phyloP scores from a whole-genome alignment of 2,113 vertebrate species.

The Hippocampus guttulatus region DNA sequence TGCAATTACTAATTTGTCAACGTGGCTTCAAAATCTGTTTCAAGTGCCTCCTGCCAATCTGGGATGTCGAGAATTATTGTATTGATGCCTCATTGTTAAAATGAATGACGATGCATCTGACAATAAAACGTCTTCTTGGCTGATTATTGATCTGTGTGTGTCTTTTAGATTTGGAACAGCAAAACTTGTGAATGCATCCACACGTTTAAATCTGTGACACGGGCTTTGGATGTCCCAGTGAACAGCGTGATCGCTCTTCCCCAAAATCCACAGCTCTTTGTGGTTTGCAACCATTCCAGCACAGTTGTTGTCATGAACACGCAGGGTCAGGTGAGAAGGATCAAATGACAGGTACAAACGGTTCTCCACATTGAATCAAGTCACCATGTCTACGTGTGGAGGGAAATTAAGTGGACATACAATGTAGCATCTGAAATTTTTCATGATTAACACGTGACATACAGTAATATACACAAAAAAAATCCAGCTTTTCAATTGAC shows the following conservation, averaged over 20 bases:
- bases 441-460: too few relatives aligned
- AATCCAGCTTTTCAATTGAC: too few relatives aligned
- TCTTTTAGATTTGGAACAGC: constrained; percentile 88
- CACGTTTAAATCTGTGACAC: constrained; percentile 86
- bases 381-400: background rate
- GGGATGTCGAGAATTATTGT: background rate
- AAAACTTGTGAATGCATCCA: constrained; percentile 89
- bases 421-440: too few relatives aligned
- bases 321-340: constrained; percentile 85
- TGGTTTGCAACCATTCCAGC: constrained; percentile 91
- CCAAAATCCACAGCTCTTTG: constrained; percentile 93
- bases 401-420: background rate
- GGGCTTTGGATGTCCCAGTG: constrained; percentile 86
- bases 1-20: too few relatives aligned
- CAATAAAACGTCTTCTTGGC: background rate
- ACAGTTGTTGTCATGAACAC: constrained; percentile 94
- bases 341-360: background rate
- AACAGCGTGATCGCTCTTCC: constrained; percentile 90
- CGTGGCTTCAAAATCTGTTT: background rate
- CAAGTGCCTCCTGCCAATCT: background rate
- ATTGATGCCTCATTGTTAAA: background rate
- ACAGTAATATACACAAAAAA: too few relatives aligned
- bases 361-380: background rate
- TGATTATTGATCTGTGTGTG: constrained; percentile 5
- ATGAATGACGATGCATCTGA: background rate